Evolutionary conservation across 2,113 vertebrate species (phyloP), one percentile per base, ranked within the genome.

Genomic region (Brachyhypopomus gauderio): DNA sequence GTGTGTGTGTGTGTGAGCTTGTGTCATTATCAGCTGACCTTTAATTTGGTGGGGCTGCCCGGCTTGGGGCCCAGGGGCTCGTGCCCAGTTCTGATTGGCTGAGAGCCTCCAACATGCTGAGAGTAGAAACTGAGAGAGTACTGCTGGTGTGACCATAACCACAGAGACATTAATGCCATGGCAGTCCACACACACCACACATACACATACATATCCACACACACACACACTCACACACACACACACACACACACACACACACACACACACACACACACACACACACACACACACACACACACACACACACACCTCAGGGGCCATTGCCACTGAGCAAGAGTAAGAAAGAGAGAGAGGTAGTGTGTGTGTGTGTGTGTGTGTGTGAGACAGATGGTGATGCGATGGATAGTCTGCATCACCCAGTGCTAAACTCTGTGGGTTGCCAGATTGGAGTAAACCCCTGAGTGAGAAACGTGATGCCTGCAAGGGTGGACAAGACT

Each of bases 381-480:
- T 30, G 36, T 71, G 66, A 70, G 77, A 52, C 45, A 52, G 45
- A 52, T 52, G 45, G 45, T 14, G 45, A 14, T 14, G 45, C 45
- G 12, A 14, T 52, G 45, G 45, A 52, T 52, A 11, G 45, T 12
- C 45, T 52, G 2, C 45, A 52, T 52, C 45, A 52, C 45, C 41
- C 45, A 52, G 45, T 11, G 45, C 12, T 52, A 14, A 52, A 52
- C 45, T 11, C 45, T 59, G 73, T 16, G 3, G 23, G 80, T 78
- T 83, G 76, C 62, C 86, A 87, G 87, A 89, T 85, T 85, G 86
- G 85, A 79, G 86, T 85, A 87, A 83, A 75, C 77, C 64, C 75
- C 60, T 75, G 36, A 75, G 72, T 38, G 20, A 82, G 60, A 78
- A 36, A 73, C 48, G 23, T 79, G 72, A 66, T 45, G 60, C 20